Evolutionary conservation across 2,797 vertebrate genomes (phyloP).

Genomic region (Onychomys leucogaster): DNA sequence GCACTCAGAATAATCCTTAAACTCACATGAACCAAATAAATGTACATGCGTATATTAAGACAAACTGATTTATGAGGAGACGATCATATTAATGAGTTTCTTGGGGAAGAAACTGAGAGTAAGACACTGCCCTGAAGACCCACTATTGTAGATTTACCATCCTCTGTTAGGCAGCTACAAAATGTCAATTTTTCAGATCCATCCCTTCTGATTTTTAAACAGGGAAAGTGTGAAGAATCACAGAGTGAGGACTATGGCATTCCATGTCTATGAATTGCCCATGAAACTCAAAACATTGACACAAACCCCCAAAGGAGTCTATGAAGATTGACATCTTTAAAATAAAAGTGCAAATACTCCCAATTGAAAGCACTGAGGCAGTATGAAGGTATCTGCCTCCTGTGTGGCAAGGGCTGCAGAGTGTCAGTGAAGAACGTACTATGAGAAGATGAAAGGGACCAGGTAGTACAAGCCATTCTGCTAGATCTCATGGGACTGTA

Average conservation of each 20-base stretch:
- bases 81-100: background rate
- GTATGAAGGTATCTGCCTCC: background rate
- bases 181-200: background rate
- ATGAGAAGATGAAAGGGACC: background rate
- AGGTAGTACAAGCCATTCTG: background rate
- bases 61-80: background rate
- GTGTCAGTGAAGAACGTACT: background rate
- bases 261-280: background rate
- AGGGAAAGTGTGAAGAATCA: background rate
- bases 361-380: background rate
- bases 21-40: background rate
- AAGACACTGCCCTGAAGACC: background rate
- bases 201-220: background rate
- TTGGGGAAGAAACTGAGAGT: background rate
- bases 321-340: slow-evolving; percentile 2
- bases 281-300: background rate
- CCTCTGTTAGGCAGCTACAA: background rate
- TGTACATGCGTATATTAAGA: background rate
- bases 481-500: background rate
- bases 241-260: background rate
- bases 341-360: background rate
- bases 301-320: slow-evolving; percentile 12
- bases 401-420: background rate
- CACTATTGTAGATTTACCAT: background rate
- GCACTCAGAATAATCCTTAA: slow-evolving; percentile 33